Evolutionary conservation across 2,113 vertebrate species (phyloP), one percentile per base, ranked within the genome.

Genomic region (Ailurus styani): DNA sequence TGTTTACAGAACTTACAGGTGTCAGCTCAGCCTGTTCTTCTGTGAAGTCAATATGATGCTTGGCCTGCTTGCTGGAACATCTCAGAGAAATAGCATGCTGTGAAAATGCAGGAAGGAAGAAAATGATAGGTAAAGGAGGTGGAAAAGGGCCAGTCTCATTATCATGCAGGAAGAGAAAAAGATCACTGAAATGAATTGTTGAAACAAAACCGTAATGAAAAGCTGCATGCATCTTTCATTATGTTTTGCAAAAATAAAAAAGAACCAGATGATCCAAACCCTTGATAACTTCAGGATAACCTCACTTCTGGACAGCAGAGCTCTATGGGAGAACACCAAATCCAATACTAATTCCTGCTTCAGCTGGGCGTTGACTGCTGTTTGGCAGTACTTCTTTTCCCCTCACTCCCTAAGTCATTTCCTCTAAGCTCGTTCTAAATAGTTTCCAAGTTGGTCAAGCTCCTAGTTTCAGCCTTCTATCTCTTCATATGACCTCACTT

Each of bases 11-110:
- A 99, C 99, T 99, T 99, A 99, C 99, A 99, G 99, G 99, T 98
- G 98, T 98, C 98, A 98, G 98, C 93, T 99, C 99, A 77, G 98
- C 97, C 98, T 99, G 99, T 40, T 98, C 98, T 94, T 99, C 98
- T 97, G 98, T 95, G 98, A 99, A 99, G 98, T 99, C 99, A 98
- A 98, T 99, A 93, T 99, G 98, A 96, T 96, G 98, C 84, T 99
- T 99, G 98, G 98, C 98, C 87, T 98, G 98, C 98, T 97, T 99
- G 98, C 98, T 98, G 98, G 98, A 97, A 98, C 98, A 98, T 98
- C 98, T 98, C 97, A 99, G 60, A 97, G 98, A 99, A 98, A 98
- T 54, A 98, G 98, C 99, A 99, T 99, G 99, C 99, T 99, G 99
- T 98, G 98, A 98, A 98, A 98, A 98, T 87, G 96, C 78, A 98